Evolutionary conservation across 2,888 invertebrate genomes (phyloP), one percentile per base, ranked within the genome.

Genomic region (Lasioglossum marginatum): DNA sequence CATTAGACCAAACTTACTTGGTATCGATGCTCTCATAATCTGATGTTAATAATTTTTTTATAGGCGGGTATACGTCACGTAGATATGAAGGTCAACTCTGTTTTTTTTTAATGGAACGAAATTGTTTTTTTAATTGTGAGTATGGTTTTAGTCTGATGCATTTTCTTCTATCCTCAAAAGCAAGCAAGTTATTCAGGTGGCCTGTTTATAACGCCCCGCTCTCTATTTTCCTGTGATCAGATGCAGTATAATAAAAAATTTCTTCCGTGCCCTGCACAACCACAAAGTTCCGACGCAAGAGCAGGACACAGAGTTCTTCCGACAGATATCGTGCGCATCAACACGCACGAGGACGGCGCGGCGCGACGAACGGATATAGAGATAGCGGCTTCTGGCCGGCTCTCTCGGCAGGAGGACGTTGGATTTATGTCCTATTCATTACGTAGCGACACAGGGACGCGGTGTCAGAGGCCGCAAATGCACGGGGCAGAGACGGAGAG

Each of bases 391-490:
- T 52, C 43, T 81, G 52, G 75, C 45, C 45, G 68, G 74, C 1
- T 68, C 68, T 68, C 68, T 52, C 75, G 84, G 52, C 74, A 73
- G 85, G 70, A 80, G 75, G 66, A 63, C 66, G 66, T 23, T 78
- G 93, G 93, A 94, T 94, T 94, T 94, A 94, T 94, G 94, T 90
- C 92, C 94, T 93, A 93, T 94, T 90, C 90, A 90, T 90, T 90
- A 89, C 90, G 79, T 74, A 87, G 86, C 82, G 90, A 89, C 90
- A 86, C 87, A 88, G 75, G 77, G 82, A 87, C 87, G 87, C 83
- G 83, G 82, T 83, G 81, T 60, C 40, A 60, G 77, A 83, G 85
- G 87, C 92, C 91, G 88, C 92, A 90, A 90, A 92, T 91, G 91
- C 92, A 90, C 92, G 83, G 86, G 82, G 83, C 12, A 27, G 60